phyloP scores from a whole-genome alignment of 2,797 vertebrate genomes.

The Coreius guichenoti region DNA sequence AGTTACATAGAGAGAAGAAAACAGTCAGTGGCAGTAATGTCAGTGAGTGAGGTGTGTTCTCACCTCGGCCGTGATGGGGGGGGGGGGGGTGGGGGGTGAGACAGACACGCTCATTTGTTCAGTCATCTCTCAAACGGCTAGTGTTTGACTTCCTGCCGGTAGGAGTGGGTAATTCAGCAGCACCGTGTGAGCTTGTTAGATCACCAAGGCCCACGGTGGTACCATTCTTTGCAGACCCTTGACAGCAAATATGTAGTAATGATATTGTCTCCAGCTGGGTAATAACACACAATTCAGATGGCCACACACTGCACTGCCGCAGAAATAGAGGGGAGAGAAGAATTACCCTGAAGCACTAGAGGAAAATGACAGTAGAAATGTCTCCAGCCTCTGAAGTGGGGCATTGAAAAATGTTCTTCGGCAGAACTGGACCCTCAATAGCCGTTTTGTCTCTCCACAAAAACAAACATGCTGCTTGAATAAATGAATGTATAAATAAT shows the following conservation, averaged over 20 bases:
- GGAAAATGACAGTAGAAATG: constrained; percentile 86
- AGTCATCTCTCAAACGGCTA: constrained; percentile 81
- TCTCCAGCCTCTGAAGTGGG: constrained; percentile 81
- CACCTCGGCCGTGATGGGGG: constrained; percentile 6
- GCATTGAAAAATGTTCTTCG: constrained; percentile 66
- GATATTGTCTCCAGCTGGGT: constrained; percentile 90
- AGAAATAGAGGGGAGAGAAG: constrained; percentile 78
- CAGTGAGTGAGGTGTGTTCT: constrained; percentile 21
- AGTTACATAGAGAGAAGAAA: neutral
- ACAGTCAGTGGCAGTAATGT: neutral
- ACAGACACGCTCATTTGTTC: constrained; percentile 77
- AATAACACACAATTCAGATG: constrained; percentile 88
- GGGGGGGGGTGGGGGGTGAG: constrained; percentile 44
- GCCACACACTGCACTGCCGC: constrained; percentile 80
- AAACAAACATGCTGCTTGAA: constrained; percentile 28
- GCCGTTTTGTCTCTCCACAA: constrained; percentile 60
- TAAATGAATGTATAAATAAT: constrained; percentile 39
- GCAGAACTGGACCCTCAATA: constrained; percentile 63
- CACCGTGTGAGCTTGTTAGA: constrained; percentile 87
- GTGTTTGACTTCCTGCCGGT: constrained; percentile 84
- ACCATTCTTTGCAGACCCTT: constrained; percentile 88
- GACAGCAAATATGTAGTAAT: constrained; percentile 89
- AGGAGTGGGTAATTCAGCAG: constrained; percentile 85
- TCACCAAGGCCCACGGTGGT: constrained; percentile 83
- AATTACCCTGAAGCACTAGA: constrained; percentile 85